These are phyloP conservation scores for Seriola rivoliana DNA, from an alignment of 2,113 vertebrate species.

Conservation along the genomic window DNA sequence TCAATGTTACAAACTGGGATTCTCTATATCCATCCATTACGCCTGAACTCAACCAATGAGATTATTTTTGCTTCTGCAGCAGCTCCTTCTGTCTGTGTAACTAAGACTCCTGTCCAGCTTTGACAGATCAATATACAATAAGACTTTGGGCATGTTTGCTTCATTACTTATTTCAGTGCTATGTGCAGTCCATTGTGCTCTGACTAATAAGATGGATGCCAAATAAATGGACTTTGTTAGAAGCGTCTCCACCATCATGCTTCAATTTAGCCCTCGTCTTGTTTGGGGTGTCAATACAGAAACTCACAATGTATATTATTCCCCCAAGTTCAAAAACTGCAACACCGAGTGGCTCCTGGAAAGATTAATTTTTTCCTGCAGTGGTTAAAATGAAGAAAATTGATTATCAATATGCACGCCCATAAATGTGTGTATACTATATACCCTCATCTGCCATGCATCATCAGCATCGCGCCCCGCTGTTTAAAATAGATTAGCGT, in stretches of 20 bases:
- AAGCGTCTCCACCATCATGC: constrained; percentile 25
- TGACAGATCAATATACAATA: constrained; percentile 58
- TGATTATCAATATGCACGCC: constrained; percentile 75
- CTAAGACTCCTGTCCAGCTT: constrained; percentile 14
- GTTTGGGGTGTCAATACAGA: constrained; percentile 25
- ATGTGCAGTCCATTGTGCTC: constrained; percentile 10
- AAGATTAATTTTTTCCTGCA: constrained; percentile 42
- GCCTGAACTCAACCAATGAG: background rate
- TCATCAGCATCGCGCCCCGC: constrained; percentile 74
- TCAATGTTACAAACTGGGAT: background rate
- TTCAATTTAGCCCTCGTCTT: constrained; percentile 46
- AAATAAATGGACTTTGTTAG: constrained; percentile 43
- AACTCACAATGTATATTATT: constrained; percentile 35
- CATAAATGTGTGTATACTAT: constrained; percentile 53
- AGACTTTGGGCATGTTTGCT: constrained; percentile 11
- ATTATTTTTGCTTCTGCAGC: constrained; percentile 10
- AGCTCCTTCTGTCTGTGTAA: constrained; percentile 19
- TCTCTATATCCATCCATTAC: background rate
- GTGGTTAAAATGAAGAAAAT: constrained; percentile 73
- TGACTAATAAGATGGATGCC: constrained; percentile 40
- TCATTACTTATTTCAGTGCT: constrained; percentile 36
- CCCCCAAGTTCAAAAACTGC: constrained; percentile 28
- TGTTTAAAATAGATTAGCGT: constrained; percentile 79
- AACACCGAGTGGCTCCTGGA: background rate
- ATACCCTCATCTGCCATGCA: constrained; percentile 68